These are phyloP conservation scores for Fragum fragum DNA, from an alignment of 2,888 invertebrate species.

Conservation along the genomic window DNA sequence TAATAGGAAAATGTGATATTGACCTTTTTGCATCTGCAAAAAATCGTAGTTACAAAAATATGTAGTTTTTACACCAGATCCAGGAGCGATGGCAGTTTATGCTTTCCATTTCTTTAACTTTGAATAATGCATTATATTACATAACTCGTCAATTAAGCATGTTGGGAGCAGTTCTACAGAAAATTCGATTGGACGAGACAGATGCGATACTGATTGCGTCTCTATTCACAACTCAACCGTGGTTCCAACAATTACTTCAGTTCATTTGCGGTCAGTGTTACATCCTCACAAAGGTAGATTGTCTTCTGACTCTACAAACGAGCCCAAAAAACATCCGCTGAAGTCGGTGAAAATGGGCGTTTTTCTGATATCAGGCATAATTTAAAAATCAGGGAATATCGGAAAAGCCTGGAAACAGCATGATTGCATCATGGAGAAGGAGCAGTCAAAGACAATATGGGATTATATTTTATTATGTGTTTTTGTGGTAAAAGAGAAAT, in stretches of 20 bases:
- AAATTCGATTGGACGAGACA: too few species aligned
- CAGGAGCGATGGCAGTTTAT: conserved; percentile 41
- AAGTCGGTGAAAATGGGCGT: conserved; percentile 30
- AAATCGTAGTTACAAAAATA: conserved; percentile 38
- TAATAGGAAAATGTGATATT: conserved; percentile 16
- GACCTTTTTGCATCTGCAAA: conserved; percentile 50
- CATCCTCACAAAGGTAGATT: conserved; percentile 30
- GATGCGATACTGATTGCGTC: conserved; percentile 46
- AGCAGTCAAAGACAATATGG: conserved; percentile 46
- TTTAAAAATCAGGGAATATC: conserved; percentile 32
- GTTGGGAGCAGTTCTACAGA: too few species aligned
- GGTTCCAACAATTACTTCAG: conserved; percentile 41
- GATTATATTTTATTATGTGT: conserved; percentile 33
- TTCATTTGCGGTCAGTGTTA: conserved; percentile 7
- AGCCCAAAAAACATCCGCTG: conserved; percentile 26
- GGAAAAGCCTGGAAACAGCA: conserved; percentile 34
- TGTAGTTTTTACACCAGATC: conserved; percentile 43
- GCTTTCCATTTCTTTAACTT: conserved; percentile 55
- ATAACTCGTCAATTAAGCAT: conserved; percentile 64
- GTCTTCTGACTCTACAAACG: conserved; percentile 10
- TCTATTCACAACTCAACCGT: conserved; percentile 40
- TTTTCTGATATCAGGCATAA: conserved; percentile 38
- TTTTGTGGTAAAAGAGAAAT: conserved; percentile 53
- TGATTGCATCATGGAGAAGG: conserved; percentile 40
- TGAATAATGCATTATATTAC: conserved; percentile 40